Evolutionary conservation across 2,113 vertebrate genomes (phyloP).

Genomic region (Egretta garzetta): DNA sequence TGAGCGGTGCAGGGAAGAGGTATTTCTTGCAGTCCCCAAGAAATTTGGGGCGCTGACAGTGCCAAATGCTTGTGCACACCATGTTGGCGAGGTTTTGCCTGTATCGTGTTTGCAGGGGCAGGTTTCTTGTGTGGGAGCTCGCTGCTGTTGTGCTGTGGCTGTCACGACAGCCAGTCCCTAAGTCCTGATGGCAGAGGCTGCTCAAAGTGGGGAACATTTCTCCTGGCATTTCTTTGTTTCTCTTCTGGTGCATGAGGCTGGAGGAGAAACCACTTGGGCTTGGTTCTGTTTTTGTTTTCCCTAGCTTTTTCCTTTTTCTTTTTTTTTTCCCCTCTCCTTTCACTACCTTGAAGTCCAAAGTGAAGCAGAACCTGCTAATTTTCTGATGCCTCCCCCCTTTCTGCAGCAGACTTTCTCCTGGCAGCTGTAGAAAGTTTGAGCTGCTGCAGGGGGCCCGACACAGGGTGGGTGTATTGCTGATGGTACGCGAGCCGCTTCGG

Average conservation of each 20-base stretch:
- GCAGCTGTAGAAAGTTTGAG: background rate
- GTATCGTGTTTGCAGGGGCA: background rate
- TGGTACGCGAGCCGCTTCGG: background rate
- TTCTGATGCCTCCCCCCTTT: background rate
- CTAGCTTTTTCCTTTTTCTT: background rate
- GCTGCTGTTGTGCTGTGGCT: background rate
- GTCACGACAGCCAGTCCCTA: background rate
- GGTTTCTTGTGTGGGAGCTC: accelerated
- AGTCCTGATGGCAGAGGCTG: background rate
- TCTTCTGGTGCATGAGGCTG: background rate
- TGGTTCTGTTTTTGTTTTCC: background rate
- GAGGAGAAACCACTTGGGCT: background rate
- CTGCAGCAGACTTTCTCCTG: background rate
- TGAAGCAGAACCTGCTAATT: background rate
- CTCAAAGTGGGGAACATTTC: background rate
- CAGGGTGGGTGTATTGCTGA: background rate
- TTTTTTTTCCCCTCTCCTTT: background rate
- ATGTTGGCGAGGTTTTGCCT: background rate
- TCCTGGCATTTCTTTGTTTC: background rate
- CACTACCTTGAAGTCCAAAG: background rate
- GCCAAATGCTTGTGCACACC: accelerated
- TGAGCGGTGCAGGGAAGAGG: background rate
- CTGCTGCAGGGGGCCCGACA: background rate
- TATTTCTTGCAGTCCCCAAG: background rate
- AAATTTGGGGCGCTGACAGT: accelerated